These are phyloP conservation scores for Etheostoma nigrum DNA, from an alignment of 2,797 vertebrate species.

Conservation along the genomic window DNA sequence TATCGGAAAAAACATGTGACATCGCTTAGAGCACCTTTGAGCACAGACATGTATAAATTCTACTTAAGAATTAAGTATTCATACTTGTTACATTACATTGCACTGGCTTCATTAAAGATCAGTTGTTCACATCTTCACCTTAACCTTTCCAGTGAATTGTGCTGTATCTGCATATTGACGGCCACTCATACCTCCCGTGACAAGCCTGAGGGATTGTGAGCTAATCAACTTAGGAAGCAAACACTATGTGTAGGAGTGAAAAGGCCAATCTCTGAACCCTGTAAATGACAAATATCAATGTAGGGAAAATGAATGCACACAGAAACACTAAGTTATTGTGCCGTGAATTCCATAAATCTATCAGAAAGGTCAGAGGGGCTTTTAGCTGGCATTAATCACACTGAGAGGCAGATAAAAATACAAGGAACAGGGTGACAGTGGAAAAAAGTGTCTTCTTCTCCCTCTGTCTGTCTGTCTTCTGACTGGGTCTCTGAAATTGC, in stretches of 20 bases:
- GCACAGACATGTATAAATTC: too few relatives aligned
- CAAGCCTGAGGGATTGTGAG: slow-evolving; percentile 42
- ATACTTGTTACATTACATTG: too few relatives aligned
- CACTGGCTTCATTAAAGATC: slow-evolving; percentile 5
- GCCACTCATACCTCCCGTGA: slow-evolving; percentile 17
- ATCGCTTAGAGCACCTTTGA: too few relatives aligned
- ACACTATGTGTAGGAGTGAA: slow-evolving; percentile 47
- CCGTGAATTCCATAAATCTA: slow-evolving; percentile 84
- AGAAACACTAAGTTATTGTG: slow-evolving; percentile 80
- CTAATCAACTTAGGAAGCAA: slow-evolving; percentile 65
- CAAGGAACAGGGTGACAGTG: slow-evolving; percentile 41
- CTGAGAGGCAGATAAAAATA: slow-evolving; percentile 66
- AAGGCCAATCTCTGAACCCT: slow-evolving; percentile 63
- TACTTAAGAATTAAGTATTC: too few relatives aligned
- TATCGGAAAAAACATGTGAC: too few relatives aligned
- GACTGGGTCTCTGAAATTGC: slow-evolving; percentile 67
- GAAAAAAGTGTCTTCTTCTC: slow-evolving; percentile 48
- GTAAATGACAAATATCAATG: slow-evolving; percentile 81
- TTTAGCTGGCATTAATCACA: slow-evolving; percentile 82
- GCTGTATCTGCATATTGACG: slow-evolving; percentile 30
- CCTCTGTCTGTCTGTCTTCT: slow-evolving; percentile 18
- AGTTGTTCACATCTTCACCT: neutral
- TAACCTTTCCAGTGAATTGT: slow-evolving; percentile 16
- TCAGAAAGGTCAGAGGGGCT: slow-evolving; percentile 79
- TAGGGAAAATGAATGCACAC: slow-evolving; percentile 71